Evolutionary conservation across 2,797 vertebrate genomes (phyloP).

Genomic region (Graptemys geographica): DNA sequence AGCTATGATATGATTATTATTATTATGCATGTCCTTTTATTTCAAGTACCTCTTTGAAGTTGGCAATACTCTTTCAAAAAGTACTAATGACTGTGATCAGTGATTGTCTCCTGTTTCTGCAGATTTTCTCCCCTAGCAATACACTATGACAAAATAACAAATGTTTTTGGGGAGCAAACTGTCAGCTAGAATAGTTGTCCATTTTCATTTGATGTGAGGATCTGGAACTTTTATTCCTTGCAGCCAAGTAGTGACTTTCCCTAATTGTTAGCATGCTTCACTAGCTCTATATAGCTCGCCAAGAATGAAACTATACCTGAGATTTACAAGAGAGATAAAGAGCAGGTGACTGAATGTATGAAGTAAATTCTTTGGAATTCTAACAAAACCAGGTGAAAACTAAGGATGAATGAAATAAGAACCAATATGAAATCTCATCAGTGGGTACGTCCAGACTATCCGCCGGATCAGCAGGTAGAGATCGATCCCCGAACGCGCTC

Average conservation of each 20-base stretch:
- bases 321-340: background rate
- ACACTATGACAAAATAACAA: background rate
- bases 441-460: no score
- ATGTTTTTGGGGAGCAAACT: background rate
- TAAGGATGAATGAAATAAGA: constrained; percentile 6
- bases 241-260: background rate
- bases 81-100: background rate
- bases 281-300: rapidly evolving
- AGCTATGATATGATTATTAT: background rate
- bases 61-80: background rate
- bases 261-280: background rate
- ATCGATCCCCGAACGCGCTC: no score
- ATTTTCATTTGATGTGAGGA: background rate
- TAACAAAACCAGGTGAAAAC: constrained; percentile 45
- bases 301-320: constrained; percentile 24
- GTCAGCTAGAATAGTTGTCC: background rate
- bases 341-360: background rate
- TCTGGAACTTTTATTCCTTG: background rate
- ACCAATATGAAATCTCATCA: background rate
- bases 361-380: constrained; percentile 41
- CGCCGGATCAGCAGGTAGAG: no score
- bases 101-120: background rate
- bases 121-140: background rate
- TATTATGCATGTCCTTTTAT: background rate
- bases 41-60: constrained; percentile 39